Percentiles rank a stretch among this genome's conserved stretches.
Evolutionary conservation across 2,888 invertebrate genomes (phyloP).

Genomic region (Mystacides longicornis): DNA sequence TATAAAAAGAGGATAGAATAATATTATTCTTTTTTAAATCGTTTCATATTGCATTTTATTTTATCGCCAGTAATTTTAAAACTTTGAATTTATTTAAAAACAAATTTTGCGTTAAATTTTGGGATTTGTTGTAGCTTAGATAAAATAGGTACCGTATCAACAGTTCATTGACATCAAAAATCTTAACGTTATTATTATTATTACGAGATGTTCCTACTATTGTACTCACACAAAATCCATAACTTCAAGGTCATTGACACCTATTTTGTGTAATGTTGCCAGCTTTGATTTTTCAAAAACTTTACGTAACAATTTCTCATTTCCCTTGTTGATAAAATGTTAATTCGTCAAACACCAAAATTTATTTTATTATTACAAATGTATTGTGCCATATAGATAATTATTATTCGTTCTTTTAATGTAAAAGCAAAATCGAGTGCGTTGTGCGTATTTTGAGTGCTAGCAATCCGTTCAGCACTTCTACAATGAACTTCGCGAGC

Average conservation of each 20-base stretch:
- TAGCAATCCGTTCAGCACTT: constrained; percentile 19
- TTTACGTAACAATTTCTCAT: neutral
- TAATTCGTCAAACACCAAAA: neutral
- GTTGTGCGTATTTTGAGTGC: constrained; percentile 6
- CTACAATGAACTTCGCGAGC: constrained; percentile 25
- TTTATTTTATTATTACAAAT: neutral
- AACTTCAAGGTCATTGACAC: constrained; percentile 27
- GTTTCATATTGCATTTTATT: too few species aligned
- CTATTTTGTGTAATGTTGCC: constrained; percentile 21
- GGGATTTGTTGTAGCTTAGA: too few species aligned
- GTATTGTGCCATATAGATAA: neutral
- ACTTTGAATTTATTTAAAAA: too few species aligned
- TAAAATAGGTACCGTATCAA: too few species aligned
- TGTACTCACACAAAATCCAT: constrained; percentile 24
- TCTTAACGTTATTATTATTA: neutral
- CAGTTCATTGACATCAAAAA: constrained; percentile 2
- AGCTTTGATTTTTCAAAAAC: constrained; percentile 6
- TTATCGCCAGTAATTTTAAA: too few species aligned
- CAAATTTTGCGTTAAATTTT: too few species aligned
- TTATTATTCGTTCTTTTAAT: too few species aligned
- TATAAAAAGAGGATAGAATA: too few species aligned
- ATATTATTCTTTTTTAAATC: too few species aligned
- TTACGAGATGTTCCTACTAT: neutral
- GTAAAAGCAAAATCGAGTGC: too few species aligned
- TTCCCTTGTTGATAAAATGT: neutral